These are phyloP conservation scores for Doryteuthis pealeii DNA, from an alignment of 1,140 invertebrate species.

Conservation along the genomic window DNA sequence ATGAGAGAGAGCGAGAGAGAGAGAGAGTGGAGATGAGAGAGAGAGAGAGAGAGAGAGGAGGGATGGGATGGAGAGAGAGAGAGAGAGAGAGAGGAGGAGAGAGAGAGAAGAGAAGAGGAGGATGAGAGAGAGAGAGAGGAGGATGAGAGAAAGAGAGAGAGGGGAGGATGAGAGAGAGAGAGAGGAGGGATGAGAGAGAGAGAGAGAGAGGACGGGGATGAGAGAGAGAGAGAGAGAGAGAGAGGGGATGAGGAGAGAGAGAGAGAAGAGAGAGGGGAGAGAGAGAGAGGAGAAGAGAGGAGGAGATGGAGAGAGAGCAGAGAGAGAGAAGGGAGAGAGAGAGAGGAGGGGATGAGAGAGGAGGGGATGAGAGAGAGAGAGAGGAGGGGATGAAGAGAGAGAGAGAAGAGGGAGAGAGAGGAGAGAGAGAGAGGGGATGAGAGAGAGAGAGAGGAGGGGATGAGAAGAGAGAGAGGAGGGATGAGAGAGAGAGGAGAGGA, in stretches of 20 bases:
- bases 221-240: background rate
- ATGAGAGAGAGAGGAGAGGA: constrained; percentile 6
- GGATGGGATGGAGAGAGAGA: background rate
- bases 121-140: background rate
- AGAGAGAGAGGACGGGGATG: background rate
- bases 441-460: constrained; percentile 18
- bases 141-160: background rate
- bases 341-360: background rate
- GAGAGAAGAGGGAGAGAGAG: background rate
- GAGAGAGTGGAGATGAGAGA: background rate
- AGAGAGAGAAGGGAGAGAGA: background rate
- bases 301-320: background rate
- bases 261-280: background rate
- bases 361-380: background rate
- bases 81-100: background rate
- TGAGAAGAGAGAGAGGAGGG: constrained; percentile 14
- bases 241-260: constrained; percentile 2
- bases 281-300: background rate
- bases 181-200: background rate
- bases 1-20: constrained; percentile 10
- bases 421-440: constrained; percentile 13
- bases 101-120: background rate
- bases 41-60: background rate
- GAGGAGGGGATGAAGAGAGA: background rate
- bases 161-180: background rate